Conservation (phyloP, 2,797 vertebrate genomes). For the Epinephelus awoara region DNA sequence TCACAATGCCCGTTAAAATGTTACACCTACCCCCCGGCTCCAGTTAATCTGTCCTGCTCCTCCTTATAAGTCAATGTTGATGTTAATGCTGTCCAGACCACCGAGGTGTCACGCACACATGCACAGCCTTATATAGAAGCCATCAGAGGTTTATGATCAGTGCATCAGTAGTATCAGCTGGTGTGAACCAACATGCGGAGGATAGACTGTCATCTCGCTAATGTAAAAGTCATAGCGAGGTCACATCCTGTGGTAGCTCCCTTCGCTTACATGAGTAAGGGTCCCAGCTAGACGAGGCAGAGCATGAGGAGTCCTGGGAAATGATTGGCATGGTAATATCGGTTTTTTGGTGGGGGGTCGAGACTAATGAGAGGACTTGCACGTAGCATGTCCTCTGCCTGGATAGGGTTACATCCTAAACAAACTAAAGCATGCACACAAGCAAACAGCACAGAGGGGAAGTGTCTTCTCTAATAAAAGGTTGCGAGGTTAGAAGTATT, state of each 20-base stretch:
- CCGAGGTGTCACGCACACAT: slow-evolving; percentile 67
- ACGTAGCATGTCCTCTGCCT: slow-evolving; percentile 29
- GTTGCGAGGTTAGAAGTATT: slow-evolving; percentile 45
- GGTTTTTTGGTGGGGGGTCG: slow-evolving; percentile 24
- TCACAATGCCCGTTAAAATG: slow-evolving; percentile 67
- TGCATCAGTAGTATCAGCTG: slow-evolving; percentile 64
- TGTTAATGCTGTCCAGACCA: slow-evolving; percentile 75
- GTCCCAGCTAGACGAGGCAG: background rate
- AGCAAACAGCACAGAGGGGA: slow-evolving; percentile 62
- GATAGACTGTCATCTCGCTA: slow-evolving; percentile 58
- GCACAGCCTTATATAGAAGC: slow-evolving; percentile 84
- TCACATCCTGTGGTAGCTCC: slow-evolving; percentile 43
- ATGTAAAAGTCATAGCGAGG: slow-evolving; percentile 58
- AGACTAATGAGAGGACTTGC: slow-evolving; percentile 24
- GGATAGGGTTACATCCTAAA: slow-evolving; percentile 75
- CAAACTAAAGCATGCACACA: slow-evolving; percentile 68
- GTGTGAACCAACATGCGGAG: slow-evolving; percentile 53
- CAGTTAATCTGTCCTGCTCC: slow-evolving; percentile 62
- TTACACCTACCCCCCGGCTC: slow-evolving; percentile 40
- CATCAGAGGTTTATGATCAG: slow-evolving; percentile 64
- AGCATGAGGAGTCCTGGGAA: slow-evolving; percentile 28
- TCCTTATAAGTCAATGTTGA: slow-evolving; percentile 89
- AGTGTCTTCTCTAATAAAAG: slow-evolving; percentile 66
- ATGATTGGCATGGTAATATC: slow-evolving; percentile 25
- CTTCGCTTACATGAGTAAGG: slow-evolving; percentile 17